phyloP scores from a whole-genome alignment of 2,888 invertebrate genomes.

The Heteromyza rotundicornis region DNA sequence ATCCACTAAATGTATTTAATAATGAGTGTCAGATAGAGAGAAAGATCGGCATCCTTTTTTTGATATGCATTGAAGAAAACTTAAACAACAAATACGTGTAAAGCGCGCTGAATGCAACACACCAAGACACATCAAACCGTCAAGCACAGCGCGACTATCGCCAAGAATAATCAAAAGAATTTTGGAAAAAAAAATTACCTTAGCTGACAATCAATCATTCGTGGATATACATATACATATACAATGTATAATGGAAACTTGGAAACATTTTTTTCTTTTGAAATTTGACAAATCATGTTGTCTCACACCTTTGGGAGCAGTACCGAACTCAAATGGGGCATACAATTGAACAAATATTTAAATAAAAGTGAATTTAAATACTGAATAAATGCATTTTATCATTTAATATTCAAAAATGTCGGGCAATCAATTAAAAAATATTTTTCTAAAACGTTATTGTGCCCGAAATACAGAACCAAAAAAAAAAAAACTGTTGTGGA shows the following conservation, averaged over 20 bases:
- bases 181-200: no score
- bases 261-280: no score
- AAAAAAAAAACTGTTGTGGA: no score
- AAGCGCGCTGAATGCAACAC: no score
- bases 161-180: constrained; percentile 7
- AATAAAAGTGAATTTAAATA: background rate
- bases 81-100: constrained; percentile 11
- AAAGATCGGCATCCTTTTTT: constrained; percentile 33
- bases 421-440: background rate
- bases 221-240: no score
- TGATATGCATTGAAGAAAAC: constrained; percentile 15
- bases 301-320: background rate
- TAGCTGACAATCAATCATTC: constrained; percentile 49
- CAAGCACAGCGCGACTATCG: background rate
- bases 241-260: no score
- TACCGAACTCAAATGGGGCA: background rate
- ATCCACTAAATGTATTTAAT: no score
- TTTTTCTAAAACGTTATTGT: background rate
- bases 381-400: background rate
- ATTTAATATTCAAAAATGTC: background rate
- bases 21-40: no score
- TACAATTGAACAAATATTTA: background rate
- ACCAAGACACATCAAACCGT: background rate
- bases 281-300: background rate
- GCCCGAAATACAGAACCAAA: no score